Base-by-base conservation (phyloP, 2,113 vertebrate species). In the Melanostigma gelatinosum region DNA sequence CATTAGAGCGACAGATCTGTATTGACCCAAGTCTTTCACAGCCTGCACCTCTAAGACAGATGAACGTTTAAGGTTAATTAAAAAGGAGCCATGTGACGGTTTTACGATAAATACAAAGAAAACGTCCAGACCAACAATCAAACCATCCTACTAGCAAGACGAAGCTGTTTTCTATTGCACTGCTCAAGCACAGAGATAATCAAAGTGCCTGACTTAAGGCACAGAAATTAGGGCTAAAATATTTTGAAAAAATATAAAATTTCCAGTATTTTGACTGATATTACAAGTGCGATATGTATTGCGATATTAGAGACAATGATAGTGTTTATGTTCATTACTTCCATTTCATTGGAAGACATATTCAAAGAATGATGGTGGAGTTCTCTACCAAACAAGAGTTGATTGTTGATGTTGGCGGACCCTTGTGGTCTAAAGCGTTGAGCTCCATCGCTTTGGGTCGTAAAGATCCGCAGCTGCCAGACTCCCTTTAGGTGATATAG, bases 1-100 rank as follows among this genome's bases (percentile, higher is more conserved):
- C 15, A 75, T 86, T 84, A 83, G 52, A 66, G 65, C 12, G n/a
- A 15, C 54, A 72, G 74, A 81, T 67, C 75, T 79, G 38, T 36
- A 83, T 48, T 78, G 77, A 70, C 34, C 32, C 40, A 66, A 1
- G 42, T 36, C 72, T 62, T 38, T 55, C 34, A 12, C 32, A 13
- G 34, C 32, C 40, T 16, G 8, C 54, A 55, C 24, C 62, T 64
- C 48, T 29, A 29, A 84, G 32, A 69, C 15, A 42, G 57, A 81
- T 46, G 3, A 58, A 77, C 68, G 69, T 84, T 66, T 67, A 85
- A 70, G 58, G 58, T 79, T 69, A 66, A 84, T 82, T 63, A 55
- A 66, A 81, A 22, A 22, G 42, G 52, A 75, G 54, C 16, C 16
- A 61, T 9, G 8, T 18, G 44, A 83, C 74, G 32, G 52, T 76